These are phyloP conservation scores for Botrylloides violaceus DNA, from an alignment of 23 tunicate species.

Conservation along the genomic window DNA sequence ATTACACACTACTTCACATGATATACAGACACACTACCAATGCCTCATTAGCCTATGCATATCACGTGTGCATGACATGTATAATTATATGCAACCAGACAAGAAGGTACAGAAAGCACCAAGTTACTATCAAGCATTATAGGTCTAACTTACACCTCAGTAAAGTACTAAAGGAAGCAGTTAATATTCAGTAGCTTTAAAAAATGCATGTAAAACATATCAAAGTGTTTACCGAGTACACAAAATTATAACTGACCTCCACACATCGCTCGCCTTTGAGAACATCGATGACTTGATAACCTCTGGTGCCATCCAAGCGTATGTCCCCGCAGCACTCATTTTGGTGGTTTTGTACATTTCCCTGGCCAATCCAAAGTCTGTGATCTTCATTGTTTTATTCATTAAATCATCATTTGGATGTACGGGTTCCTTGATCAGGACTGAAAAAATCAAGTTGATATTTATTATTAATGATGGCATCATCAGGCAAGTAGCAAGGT, in stretches of 20 bases:
- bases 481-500: too few relatives aligned
- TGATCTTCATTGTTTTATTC: conserved; percentile 90
- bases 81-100: too few relatives aligned
- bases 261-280: conserved; percentile 93
- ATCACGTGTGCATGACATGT: too few relatives aligned
- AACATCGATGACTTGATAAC: conserved; percentile 78
- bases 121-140: too few relatives aligned
- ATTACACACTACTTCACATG: too few relatives aligned
- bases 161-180: too few relatives aligned
- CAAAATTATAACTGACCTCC: conserved; percentile 71
- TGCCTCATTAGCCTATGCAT: too few relatives aligned
- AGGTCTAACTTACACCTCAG: too few relatives aligned
- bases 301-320: conserved; percentile 99
- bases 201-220: not conserved
- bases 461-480: not conserved
- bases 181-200: not conserved
- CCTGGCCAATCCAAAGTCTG: conserved; percentile 97
- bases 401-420: conserved; percentile 56
- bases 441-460: conserved; percentile 20
- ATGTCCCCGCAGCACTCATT: conserved; percentile 95
- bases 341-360: conserved; percentile 69
- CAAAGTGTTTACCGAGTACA: too few relatives aligned
- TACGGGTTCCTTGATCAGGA: conserved; percentile 69
- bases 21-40: too few relatives aligned
- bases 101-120: too few relatives aligned